Conservation (phyloP, 2,113 vertebrate species). For the Catharus fuscescens region DNA sequence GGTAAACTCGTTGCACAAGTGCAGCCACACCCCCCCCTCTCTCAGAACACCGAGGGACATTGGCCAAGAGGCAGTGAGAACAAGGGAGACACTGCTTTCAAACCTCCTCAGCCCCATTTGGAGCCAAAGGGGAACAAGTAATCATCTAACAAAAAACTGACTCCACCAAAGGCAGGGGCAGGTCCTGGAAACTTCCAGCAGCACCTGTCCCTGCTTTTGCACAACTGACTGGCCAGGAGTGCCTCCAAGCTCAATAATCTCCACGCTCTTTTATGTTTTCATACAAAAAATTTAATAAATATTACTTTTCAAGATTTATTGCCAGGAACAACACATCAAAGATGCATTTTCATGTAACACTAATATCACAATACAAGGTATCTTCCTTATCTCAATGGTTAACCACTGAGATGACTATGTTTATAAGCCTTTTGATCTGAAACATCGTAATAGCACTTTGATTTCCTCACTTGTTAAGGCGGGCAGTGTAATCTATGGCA, state of each 20-base stretch:
- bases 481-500: conserved; percentile 84
- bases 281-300: conserved; percentile 99
- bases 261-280: conserved; percentile 85
- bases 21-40: not conserved
- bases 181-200: not conserved
- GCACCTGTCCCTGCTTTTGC: not conserved
- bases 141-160: not conserved
- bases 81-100: not conserved
- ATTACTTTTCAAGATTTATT: conserved; percentile 98
- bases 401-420: conserved; percentile 84
- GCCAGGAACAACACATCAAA: conserved; percentile 93
- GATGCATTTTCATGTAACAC: conserved; percentile 90
- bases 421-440: conserved; percentile 83
- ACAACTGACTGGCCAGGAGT: not conserved
- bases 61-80: not conserved
- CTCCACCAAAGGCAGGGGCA: not conserved
- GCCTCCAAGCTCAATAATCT: conserved; percentile 69
- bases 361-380: conserved; percentile 89
- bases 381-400: conserved; percentile 86
- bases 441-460: conserved; percentile 77
- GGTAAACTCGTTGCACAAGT: not conserved
- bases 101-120: accelerated
- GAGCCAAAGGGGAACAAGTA: not conserved
- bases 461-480: conserved; percentile 85
- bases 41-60: accelerated